A percentile compares a stretch with the other conserved stretches of the same genome.
These are phyloP conservation scores for Helicoverpa armigera DNA, from an alignment of 1,140 invertebrate genomes.

Conservation along the genomic window DNA sequence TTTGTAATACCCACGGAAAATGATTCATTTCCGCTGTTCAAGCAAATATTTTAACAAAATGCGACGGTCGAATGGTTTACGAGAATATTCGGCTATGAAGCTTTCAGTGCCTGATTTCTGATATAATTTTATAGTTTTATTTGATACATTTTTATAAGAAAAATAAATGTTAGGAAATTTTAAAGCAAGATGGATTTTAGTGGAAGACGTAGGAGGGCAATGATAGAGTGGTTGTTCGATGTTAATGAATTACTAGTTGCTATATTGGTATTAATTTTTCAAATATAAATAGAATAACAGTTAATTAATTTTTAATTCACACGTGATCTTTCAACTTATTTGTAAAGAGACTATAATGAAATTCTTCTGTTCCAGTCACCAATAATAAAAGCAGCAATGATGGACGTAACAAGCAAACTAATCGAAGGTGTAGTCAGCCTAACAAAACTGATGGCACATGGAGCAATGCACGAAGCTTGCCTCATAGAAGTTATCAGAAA, in stretches of 20 bases:
- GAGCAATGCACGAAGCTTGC: slow-evolving; percentile 82
- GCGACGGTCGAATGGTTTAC: slow-evolving; percentile 23
- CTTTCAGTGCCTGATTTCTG: slow-evolving; percentile 32
- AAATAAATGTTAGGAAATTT: slow-evolving; percentile 17
- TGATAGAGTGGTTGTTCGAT: not conserved
- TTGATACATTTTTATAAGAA: slow-evolving; percentile 34
- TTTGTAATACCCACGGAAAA: slow-evolving; percentile 51
- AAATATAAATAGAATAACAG: no score
- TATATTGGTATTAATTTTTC: no score
- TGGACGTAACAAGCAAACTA: slow-evolving; percentile 76
- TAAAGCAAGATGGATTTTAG: not conserved
- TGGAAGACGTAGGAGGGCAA: not conserved
- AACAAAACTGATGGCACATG: slow-evolving; percentile 79
- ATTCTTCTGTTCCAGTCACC: slow-evolving; percentile 72
- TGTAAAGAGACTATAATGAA: not conserved
- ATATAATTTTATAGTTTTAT: slow-evolving; percentile 38
- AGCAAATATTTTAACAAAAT: slow-evolving; percentile 36
- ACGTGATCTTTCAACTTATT: no score
- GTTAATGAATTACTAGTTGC: not conserved
- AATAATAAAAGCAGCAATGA: slow-evolving; percentile 77
- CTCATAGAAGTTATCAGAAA: slow-evolving; percentile 79
- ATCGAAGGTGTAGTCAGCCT: slow-evolving; percentile 74
- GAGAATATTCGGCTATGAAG: slow-evolving; percentile 33
- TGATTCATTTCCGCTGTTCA: slow-evolving; percentile 63
- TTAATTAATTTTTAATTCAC: no score